These are phyloP conservation scores for Diplolepis rosae DNA, from an alignment of 2,888 invertebrate species.

Conservation along the genomic window DNA sequence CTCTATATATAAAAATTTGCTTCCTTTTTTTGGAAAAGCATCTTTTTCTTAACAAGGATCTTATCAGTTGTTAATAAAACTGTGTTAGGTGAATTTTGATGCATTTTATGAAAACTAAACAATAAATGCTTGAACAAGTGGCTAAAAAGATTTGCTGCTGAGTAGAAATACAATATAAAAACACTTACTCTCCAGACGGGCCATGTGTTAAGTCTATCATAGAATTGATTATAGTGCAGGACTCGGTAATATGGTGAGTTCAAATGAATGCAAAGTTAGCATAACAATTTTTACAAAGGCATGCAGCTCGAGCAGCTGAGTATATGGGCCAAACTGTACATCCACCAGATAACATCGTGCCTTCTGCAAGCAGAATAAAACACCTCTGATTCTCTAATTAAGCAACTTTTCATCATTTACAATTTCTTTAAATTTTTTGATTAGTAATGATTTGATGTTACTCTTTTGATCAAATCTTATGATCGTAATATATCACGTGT, in stretches of 20 bases:
- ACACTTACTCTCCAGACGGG: constrained; percentile 69
- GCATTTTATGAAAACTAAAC: background rate
- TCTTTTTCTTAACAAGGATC: no score
- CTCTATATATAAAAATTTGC: no score
- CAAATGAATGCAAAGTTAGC: constrained; percentile 67
- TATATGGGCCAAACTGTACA: constrained; percentile 62
- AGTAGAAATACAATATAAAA: constrained; percentile 10
- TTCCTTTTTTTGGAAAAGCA: background rate
- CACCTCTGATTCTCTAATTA: constrained; percentile 3
- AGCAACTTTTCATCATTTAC: background rate
- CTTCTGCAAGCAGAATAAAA: constrained; percentile 56
- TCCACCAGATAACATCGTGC: constrained; percentile 61
- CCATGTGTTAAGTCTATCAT: constrained; percentile 64
- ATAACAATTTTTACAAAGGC: constrained; percentile 65
- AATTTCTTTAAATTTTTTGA: background rate
- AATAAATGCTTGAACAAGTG: background rate
- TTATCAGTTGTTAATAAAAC: background rate
- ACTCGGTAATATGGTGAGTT: constrained; percentile 56
- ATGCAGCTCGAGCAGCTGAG: constrained; percentile 64
- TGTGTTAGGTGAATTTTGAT: background rate
- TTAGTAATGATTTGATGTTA: no score
- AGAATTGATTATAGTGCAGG: constrained; percentile 59
- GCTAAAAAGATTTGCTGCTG: background rate
- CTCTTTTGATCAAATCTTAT: no score
- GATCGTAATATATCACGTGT: no score